Percentiles rank a stretch among this genome's conserved stretches.
These are phyloP conservation scores for Aphelinus atriplicis DNA, from an alignment of 1,140 invertebrate species.

Conservation along the genomic window DNA sequence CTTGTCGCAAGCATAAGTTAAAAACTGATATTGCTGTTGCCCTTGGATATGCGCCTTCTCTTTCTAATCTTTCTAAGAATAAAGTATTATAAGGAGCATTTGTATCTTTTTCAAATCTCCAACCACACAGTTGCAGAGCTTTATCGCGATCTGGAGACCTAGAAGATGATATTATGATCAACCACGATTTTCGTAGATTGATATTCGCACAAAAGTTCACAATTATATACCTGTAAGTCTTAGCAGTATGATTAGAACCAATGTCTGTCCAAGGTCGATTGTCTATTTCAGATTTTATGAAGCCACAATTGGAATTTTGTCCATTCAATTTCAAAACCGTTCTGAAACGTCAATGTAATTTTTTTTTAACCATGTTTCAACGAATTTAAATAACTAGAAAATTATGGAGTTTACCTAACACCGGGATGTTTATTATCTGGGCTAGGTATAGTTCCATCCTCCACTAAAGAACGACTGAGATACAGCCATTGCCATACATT, in stretches of 20 bases:
- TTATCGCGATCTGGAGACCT: slow-evolving; percentile 82
- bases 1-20: slow-evolving; percentile 83
- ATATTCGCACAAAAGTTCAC: background rate
- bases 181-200: slow-evolving; percentile 1
- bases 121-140: slow-evolving; percentile 86
- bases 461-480: slow-evolving; percentile 75
- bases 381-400: background rate
- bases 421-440: slow-evolving; percentile 75
- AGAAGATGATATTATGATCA: slow-evolving; percentile 42
- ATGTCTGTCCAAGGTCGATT: slow-evolving; percentile 61
- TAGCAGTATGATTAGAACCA: slow-evolving; percentile 61
- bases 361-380: slow-evolving; percentile 20
- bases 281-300: slow-evolving; percentile 59
- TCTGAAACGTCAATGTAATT: slow-evolving; percentile 41
- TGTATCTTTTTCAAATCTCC: slow-evolving; percentile 78
- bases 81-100: slow-evolving; percentile 60
- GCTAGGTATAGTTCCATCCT: slow-evolving; percentile 72
- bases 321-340: slow-evolving; percentile 61
- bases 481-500: slow-evolving; percentile 81
- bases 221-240: slow-evolving; percentile 57
- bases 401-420: slow-evolving; percentile 61
- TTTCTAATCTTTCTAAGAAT: slow-evolving; percentile 72
- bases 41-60: slow-evolving; percentile 76
- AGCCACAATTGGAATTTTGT: slow-evolving; percentile 53
- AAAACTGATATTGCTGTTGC: slow-evolving; percentile 92